Evolutionary conservation across 2,797 vertebrate species (phyloP).

Genomic region (Aeoliscus strigatus): DNA sequence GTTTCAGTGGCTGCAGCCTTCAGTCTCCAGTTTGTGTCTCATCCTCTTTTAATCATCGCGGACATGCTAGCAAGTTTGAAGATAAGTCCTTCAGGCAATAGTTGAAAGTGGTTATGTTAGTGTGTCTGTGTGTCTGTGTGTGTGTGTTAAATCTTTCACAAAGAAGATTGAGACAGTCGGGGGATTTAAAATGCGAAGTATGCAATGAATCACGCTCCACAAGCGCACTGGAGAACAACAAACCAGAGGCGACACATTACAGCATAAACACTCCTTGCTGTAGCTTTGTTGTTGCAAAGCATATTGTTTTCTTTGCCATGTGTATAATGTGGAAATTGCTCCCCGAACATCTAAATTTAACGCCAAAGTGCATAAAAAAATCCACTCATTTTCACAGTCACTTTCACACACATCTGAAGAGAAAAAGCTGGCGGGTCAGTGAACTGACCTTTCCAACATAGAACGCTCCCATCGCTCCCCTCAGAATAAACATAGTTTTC

Average conservation of each 20-base stretch:
- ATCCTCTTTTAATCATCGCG: slow-evolving; percentile 4
- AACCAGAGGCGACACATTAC: slow-evolving; percentile 16
- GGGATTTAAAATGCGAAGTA: slow-evolving; percentile 31
- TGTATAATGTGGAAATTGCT: background rate
- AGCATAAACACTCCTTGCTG: slow-evolving; percentile 12
- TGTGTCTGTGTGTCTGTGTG: no score
- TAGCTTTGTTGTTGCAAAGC: slow-evolving; percentile 13
- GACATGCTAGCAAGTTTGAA: slow-evolving; percentile 9
- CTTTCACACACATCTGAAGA: no score
- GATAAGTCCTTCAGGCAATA: slow-evolving; percentile 1
- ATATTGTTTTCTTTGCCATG: slow-evolving; percentile 15
- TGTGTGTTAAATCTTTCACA: background rate
- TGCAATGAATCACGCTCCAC: slow-evolving; percentile 33
- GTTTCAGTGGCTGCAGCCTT: slow-evolving; percentile 9
- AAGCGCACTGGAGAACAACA: slow-evolving; percentile 18
- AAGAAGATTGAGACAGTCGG: slow-evolving; percentile 31
- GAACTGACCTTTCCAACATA: no score
- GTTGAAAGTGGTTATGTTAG: slow-evolving; percentile 17
- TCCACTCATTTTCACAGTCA: no score
- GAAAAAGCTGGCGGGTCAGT: no score
- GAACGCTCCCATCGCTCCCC: no score
- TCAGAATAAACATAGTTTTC: no score
- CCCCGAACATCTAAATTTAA: no score
- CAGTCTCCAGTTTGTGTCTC: background rate
- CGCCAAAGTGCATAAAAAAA: no score